Evolutionary conservation across 2,888 invertebrate genomes (phyloP).

Genomic region (Eristalis pertinax): DNA sequence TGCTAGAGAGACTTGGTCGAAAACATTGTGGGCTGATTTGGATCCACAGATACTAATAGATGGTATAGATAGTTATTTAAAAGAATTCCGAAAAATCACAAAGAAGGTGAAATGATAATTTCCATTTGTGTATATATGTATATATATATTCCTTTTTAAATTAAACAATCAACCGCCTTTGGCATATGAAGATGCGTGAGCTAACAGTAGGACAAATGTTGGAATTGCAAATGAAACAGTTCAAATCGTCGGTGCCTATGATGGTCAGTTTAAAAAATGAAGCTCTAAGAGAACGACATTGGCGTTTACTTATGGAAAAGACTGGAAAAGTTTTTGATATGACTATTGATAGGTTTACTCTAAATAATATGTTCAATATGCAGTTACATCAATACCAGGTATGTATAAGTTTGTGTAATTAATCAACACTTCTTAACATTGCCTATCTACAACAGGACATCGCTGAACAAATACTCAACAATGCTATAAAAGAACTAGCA

Average conservation of each 20-base stretch:
- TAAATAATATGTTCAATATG: conserved; percentile 96
- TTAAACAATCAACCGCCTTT: too few relatives aligned
- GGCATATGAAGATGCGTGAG: conserved; percentile 77
- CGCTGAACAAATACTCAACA: conserved; percentile 92
- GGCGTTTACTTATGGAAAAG: conserved; percentile 93
- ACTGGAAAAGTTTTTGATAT: conserved; percentile 92
- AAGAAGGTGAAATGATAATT: conserved; percentile 82
- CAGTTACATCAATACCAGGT: conserved; percentile 91
- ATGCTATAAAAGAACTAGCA: conserved; percentile 94
- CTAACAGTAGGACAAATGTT: conserved; percentile 86
- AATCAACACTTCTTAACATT: background rate
- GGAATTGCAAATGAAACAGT: conserved; percentile 93
- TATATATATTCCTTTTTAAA: too few relatives aligned
- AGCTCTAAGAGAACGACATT: conserved; percentile 94
- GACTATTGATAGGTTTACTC: conserved; percentile 92
- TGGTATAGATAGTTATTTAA: conserved; percentile 92
- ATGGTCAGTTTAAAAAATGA: conserved; percentile 96
- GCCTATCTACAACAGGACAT: conserved; percentile 84
- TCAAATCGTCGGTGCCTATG: conserved; percentile 92
- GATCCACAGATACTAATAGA: conserved; percentile 92
- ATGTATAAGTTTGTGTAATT: conserved; percentile 11
- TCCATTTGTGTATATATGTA: too few relatives aligned
- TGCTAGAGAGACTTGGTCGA: conserved; percentile 91
- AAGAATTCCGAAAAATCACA: conserved; percentile 89
- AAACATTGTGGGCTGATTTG: conserved; percentile 93